phyloP scores from a whole-genome alignment of 64 coral and sea anemone species.

The Porites lutea region DNA sequence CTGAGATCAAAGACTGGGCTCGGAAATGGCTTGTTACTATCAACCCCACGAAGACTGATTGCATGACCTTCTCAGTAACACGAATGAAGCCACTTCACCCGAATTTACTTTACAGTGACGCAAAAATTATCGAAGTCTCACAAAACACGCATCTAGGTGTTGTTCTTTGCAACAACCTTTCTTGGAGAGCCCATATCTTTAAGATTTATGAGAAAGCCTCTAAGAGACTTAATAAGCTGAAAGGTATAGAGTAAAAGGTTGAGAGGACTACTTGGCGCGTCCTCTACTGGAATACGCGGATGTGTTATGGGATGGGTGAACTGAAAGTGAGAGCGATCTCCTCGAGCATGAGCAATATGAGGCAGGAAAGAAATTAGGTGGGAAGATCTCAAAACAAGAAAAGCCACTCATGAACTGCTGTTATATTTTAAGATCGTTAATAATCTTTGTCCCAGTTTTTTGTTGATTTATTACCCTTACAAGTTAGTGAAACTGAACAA shows the following conservation, averaged over 20 bases:
- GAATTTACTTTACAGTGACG: not conserved
- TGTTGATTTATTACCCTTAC: not conserved
- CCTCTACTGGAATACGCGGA: constrained; percentile 51
- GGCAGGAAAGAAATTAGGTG: not conserved
- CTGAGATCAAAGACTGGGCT: not conserved
- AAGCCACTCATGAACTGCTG: not conserved
- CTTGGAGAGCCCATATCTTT: constrained; percentile 45
- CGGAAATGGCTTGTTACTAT: constrained; percentile 31
- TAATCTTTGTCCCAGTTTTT: constrained; percentile 15
- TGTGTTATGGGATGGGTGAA: constrained; percentile 52
- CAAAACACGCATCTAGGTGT: constrained; percentile 51
- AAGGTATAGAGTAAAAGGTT: constrained; percentile 29
- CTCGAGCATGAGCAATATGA: constrained; percentile 56
- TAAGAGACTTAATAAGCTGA: constrained; percentile 34
- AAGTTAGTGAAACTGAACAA: too few species aligned
- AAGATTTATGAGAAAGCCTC: constrained; percentile 26
- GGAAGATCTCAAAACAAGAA: not conserved
- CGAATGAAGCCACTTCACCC: constrained; percentile 3
- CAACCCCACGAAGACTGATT: not conserved
- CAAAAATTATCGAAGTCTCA: constrained; percentile 14
- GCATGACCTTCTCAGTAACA: constrained; percentile 28
- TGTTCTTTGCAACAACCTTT: constrained; percentile 26
- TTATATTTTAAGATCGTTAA: constrained; percentile 4
- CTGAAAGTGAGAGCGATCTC: constrained; percentile 18
- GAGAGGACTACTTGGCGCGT: not conserved